phyloP scores from a whole-genome alignment of 2,113 vertebrate species.

The Corapipo altera region DNA sequence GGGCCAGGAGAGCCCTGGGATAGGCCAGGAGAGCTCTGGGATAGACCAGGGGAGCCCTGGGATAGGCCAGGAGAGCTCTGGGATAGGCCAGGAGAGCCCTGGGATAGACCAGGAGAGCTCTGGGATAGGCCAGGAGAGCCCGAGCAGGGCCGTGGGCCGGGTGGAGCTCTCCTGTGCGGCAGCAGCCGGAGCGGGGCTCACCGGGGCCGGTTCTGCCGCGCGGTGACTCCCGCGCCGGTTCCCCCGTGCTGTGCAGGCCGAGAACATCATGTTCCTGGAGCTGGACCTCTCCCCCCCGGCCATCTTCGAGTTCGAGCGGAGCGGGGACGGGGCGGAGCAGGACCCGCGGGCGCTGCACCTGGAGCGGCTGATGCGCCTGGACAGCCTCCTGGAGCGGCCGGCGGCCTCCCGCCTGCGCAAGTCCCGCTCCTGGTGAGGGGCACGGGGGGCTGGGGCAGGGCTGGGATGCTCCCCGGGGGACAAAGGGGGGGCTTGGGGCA shows the following conservation, averaged over 20 bases:
- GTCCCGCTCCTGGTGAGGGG: constrained; percentile 89
- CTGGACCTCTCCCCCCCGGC: constrained; percentile 89
- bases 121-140: background rate
- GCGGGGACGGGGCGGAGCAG: constrained; percentile 70
- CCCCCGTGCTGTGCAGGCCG: constrained; percentile 77
- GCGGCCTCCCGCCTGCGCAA: constrained; percentile 82
- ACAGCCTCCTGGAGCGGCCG: constrained; percentile 82
- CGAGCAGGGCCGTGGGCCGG: background rate
- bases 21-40: background rate
- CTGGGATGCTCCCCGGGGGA: rapidly evolving
- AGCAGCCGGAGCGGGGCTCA: background rate
- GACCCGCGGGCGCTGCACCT: constrained; percentile 78
- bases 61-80: background rate
- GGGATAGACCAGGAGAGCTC: background rate
- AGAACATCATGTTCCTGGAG: constrained; percentile 96
- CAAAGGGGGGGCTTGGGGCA: rapidly evolving
- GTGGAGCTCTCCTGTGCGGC: background rate
- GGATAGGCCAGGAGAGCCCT: too few species aligned
- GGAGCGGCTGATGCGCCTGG: constrained; percentile 79
- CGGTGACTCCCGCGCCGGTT: background rate
- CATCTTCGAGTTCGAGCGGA: constrained; percentile 81
- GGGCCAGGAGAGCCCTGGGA: background rate
- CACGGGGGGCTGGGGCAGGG: rapidly evolving
- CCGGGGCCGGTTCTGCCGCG: background rate
- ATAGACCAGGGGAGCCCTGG: background rate